Evolutionary conservation across 2,888 invertebrate genomes (phyloP).

Genomic region (Synanthedon myopaeformis): DNA sequence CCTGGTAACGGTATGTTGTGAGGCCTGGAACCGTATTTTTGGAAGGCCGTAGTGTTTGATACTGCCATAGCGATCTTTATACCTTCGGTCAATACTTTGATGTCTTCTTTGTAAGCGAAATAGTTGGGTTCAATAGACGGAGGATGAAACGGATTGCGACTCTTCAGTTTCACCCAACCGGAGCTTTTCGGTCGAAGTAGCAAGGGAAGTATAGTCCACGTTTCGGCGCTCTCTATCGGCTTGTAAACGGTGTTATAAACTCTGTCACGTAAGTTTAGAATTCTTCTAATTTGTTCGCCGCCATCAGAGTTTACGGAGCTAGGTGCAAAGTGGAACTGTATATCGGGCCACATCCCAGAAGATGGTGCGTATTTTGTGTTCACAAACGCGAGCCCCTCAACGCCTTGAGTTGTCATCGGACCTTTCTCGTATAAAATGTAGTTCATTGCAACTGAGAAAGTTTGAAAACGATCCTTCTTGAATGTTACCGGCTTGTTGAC

Average conservation of each 20-base stretch:
- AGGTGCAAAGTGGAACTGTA: constrained; percentile 89
- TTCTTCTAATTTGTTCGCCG: constrained; percentile 82
- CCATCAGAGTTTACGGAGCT: constrained; percentile 87
- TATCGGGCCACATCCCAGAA: constrained; percentile 83
- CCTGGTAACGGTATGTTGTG: constrained; percentile 86
- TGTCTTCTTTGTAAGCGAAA: constrained; percentile 86
- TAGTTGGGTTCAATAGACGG: constrained; percentile 94
- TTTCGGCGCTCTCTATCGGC: constrained; percentile 81
- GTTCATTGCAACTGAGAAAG: constrained; percentile 81
- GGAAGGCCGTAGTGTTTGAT: constrained; percentile 83
- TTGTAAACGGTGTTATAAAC: constrained; percentile 89
- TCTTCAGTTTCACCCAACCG: constrained; percentile 87
- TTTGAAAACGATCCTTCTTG: constrained; percentile 82
- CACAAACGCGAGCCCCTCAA: constrained; percentile 89
- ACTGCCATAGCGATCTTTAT: constrained; percentile 86
- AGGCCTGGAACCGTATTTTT: constrained; percentile 82
- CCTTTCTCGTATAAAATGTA: constrained; percentile 85
- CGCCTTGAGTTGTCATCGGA: constrained; percentile 85
- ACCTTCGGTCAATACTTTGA: constrained; percentile 82
- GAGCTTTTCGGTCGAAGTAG: constrained; percentile 87
- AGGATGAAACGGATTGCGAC: constrained; percentile 82
- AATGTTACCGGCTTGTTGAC: constrained; percentile 85
- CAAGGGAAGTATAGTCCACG: constrained; percentile 86
- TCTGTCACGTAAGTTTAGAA: constrained; percentile 80
- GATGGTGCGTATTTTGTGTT: constrained; percentile 88